phyloP scores from a whole-genome alignment of 2,888 invertebrate genomes.

The Lepidocyrtoides sp. region DNA sequence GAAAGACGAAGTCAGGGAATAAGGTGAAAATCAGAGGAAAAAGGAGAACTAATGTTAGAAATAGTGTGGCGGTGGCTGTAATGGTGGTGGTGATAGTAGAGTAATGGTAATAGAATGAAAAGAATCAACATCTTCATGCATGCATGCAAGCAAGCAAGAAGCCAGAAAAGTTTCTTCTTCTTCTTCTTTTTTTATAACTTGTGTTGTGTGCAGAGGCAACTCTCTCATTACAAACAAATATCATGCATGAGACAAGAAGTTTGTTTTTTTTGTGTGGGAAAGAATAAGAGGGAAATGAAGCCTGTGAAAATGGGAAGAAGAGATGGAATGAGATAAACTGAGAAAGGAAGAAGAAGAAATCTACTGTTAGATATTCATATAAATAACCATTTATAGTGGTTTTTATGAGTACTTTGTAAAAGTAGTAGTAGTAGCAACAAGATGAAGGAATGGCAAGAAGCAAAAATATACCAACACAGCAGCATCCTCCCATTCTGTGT shows the following conservation, averaged over 20 bases:
- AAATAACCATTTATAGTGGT: slow-evolving; percentile 48
- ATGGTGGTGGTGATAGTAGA: slow-evolving; percentile 20
- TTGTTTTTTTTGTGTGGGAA: slow-evolving; percentile 35
- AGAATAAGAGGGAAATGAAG: not conserved
- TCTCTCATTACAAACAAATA: slow-evolving; percentile 64
- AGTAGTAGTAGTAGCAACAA: no score
- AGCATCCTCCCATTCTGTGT: slow-evolving; percentile 55
- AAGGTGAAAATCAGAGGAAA: slow-evolving; percentile 65
- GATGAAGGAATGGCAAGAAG: not conserved
- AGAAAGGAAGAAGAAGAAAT: not conserved
- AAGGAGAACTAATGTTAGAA: not conserved
- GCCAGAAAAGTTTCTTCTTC: slow-evolving; percentile 2
- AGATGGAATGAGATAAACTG: not conserved
- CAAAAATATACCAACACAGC: not conserved
- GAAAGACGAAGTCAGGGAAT: not conserved
- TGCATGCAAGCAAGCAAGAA: no score
- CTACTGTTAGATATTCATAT: slow-evolving; percentile 24
- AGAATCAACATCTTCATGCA: not conserved
- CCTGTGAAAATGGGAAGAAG: not conserved
- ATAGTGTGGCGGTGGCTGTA: not conserved
- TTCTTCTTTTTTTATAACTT: slow-evolving; percentile 50
- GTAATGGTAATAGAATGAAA: slow-evolving; percentile 41
- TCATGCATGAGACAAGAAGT: slow-evolving; percentile 63
- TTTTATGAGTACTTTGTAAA: no score
- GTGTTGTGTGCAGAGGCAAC: slow-evolving; percentile 24